Evolutionary conservation across 2,888 invertebrate species (phyloP).

Genomic region (Caenorhabditis sinica): DNA sequence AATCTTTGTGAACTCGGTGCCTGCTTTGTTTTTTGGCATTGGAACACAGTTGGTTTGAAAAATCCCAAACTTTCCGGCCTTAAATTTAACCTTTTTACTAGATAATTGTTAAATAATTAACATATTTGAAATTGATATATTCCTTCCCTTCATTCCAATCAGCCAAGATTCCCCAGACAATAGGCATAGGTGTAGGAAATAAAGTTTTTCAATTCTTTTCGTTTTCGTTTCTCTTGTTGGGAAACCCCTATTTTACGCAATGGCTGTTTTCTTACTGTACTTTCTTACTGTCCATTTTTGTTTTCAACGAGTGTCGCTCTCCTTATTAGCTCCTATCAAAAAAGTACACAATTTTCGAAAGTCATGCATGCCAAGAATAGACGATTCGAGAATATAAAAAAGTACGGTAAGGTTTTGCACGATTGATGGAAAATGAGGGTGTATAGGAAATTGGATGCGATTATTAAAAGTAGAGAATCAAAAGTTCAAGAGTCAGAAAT

Average conservation of each 20-base stretch:
- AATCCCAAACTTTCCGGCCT: too few species aligned
- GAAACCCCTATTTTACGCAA: too few species aligned
- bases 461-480: background rate
- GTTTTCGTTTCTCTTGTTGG: background rate
- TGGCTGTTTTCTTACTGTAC: too few species aligned
- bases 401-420: slow-evolving; percentile 1
- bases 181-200: slow-evolving; percentile 22
- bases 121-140: too few species aligned
- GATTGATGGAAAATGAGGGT: background rate
- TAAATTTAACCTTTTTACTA: too few species aligned
- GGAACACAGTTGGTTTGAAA: too few species aligned
- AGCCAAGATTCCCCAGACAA: background rate
- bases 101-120: too few species aligned
- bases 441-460: background rate
- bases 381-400: background rate
- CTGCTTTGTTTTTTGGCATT: too few species aligned
- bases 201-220: background rate
- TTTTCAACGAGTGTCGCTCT: background rate
- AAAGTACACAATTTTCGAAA: slow-evolving; percentile 30
- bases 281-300: background rate
- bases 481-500: background rate
- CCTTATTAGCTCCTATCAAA: slow-evolving; percentile 5
- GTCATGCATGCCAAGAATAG: background rate
- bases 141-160: background rate
- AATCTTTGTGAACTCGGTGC: too few species aligned